Evolutionary conservation across 1,140 invertebrate genomes (phyloP).

Genomic region (Nephila pilipes): DNA sequence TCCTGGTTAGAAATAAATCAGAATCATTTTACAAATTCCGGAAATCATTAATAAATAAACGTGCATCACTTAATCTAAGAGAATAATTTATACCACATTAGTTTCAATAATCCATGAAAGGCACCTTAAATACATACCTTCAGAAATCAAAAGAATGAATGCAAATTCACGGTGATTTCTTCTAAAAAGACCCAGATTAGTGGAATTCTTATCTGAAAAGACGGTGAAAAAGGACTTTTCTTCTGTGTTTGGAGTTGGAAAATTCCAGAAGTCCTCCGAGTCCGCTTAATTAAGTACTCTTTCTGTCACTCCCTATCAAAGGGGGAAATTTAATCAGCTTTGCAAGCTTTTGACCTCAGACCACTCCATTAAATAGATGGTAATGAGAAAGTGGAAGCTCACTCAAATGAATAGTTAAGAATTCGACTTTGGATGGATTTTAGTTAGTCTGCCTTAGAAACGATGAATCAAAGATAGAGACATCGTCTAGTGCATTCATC

Average conservation of each 20-base stretch:
- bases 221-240: too few species aligned
- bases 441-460: background rate
- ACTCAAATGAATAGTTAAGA: background rate
- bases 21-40: too few species aligned
- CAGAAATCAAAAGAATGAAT: too few species aligned
- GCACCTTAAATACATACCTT: too few species aligned
- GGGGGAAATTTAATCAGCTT: slow-evolving; percentile 28
- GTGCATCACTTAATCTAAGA: too few species aligned
- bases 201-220: too few species aligned
- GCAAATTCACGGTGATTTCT: too few species aligned
- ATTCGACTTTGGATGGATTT: background rate
- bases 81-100: too few species aligned
- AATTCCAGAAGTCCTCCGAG: background rate
- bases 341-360: background rate
- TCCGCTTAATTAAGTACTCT: slow-evolving; percentile 3
- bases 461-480: background rate
- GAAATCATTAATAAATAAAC: too few species aligned
- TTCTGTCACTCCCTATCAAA: slow-evolving; percentile 24
- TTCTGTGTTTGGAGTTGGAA: background rate
- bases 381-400: background rate
- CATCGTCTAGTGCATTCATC: background rate
- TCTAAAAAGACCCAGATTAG: too few species aligned
- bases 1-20: too few species aligned
- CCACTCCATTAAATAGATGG: slow-evolving; percentile 9
- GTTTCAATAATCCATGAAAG: too few species aligned